These are phyloP conservation scores for Cyprinodon brontotheroides DNA, from an alignment of 2,113 vertebrate species.

Conservation along the genomic window DNA sequence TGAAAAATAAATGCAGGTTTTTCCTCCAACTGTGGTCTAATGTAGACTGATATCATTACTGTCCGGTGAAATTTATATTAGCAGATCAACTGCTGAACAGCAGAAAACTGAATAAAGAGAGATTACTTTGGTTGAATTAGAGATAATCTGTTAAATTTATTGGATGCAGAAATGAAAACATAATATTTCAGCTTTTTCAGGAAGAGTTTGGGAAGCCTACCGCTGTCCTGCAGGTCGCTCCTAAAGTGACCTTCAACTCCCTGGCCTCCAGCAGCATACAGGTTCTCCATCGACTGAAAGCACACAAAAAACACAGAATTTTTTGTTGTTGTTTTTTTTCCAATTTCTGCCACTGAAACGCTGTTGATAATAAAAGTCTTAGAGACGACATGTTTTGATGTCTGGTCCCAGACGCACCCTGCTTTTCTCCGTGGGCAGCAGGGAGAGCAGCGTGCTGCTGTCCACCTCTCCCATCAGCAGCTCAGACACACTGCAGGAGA, in stretches of 20 bases:
- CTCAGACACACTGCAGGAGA: slow-evolving; percentile 86
- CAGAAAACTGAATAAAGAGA: too few relatives aligned
- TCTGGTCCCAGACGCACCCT: slow-evolving; percentile 81
- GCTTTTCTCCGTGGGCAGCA: slow-evolving; percentile 88
- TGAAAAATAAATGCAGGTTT: not conserved
- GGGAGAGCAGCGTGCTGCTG: slow-evolving; percentile 91
- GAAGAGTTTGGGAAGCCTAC: slow-evolving; percentile 55
- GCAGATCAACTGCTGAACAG: not conserved
- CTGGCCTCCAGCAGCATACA: slow-evolving; percentile 78
- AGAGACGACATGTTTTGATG: not conserved
- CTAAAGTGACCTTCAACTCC: slow-evolving; percentile 66
- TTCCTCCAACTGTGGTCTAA: not conserved
- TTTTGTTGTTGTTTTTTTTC: not conserved
- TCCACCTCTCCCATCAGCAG: slow-evolving; percentile 97
- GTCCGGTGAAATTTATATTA: not conserved
- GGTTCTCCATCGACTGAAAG: slow-evolving; percentile 88
- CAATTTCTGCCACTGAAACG: not conserved
- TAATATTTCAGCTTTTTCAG: too few relatives aligned
- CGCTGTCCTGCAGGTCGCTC: slow-evolving; percentile 71
- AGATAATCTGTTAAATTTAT: too few relatives aligned
- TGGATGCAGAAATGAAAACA: too few relatives aligned
- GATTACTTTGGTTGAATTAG: too few relatives aligned
- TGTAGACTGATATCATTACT: not conserved
- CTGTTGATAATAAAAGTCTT: not conserved
- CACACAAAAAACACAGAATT: slow-evolving; percentile 12